These are phyloP conservation scores for Rhingia campestris DNA, from an alignment of 2,888 invertebrate genomes.

Conservation along the genomic window DNA sequence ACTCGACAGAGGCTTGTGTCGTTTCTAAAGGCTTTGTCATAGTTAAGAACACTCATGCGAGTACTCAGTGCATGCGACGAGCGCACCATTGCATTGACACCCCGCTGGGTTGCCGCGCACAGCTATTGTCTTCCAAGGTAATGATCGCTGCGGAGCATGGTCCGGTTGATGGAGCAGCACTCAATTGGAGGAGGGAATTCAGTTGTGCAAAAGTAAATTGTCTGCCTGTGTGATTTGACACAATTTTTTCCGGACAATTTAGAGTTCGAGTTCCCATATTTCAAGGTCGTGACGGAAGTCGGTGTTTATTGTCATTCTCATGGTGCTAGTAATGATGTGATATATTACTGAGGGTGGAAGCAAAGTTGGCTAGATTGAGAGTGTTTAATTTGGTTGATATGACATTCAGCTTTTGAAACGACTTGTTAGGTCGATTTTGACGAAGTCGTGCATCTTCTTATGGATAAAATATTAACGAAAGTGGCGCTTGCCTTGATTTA, in stretches of 20 bases:
- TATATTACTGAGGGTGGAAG: conserved; percentile 3
- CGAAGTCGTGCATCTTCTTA: too few species aligned
- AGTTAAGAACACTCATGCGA: conserved; percentile 33
- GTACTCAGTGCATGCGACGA: conserved; percentile 37
- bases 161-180: conserved; percentile 54
- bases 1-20: conserved; percentile 26
- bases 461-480: too few species aligned
- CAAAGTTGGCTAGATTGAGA: too few species aligned
- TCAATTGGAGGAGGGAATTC: conserved; percentile 43
- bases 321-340: conserved; percentile 31
- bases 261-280: conserved; percentile 58
- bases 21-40: conserved; percentile 5
- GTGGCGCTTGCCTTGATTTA: too few species aligned
- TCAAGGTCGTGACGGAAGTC: conserved; percentile 65
- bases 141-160: conserved; percentile 39
- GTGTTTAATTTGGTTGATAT: too few species aligned
- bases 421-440: too few species aligned
- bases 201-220: conserved; percentile 64
- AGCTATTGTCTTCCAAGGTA: conserved; percentile 69
- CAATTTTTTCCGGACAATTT: conserved; percentile 70
- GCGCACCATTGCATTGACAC: conserved; percentile 9
- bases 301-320: conserved; percentile 51
- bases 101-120: conserved; percentile 21
- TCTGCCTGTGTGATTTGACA: conserved; percentile 65
- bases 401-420: too few species aligned